These are phyloP conservation scores for Portunus trituberculatus DNA, from an alignment of 1,140 invertebrate species.

Conservation along the genomic window DNA sequence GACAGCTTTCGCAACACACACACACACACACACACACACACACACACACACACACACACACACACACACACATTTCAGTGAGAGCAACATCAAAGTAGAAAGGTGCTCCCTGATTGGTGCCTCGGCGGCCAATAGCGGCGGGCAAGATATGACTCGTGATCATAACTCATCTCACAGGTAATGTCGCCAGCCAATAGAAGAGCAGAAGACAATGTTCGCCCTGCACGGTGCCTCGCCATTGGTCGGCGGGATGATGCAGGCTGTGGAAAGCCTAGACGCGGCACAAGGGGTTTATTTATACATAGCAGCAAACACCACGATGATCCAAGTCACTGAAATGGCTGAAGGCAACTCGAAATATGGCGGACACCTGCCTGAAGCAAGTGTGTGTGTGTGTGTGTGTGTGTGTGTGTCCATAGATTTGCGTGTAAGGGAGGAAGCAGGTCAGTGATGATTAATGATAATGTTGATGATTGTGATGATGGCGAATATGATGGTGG, in stretches of 20 bases:
- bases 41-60: constrained; percentile 15
- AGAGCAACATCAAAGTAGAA: constrained; percentile 50
- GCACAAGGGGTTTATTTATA: constrained; percentile 22
- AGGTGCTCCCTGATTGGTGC: constrained; percentile 38
- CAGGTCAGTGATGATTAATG: neutral
- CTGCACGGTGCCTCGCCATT: neutral
- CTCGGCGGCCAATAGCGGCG: constrained; percentile 53
- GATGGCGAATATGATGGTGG: neutral
- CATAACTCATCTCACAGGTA: constrained; percentile 75
- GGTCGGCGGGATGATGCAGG: neutral
- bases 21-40: too few relatives aligned
- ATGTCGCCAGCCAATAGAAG: constrained; percentile 53
- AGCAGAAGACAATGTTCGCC: neutral
- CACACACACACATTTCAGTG: neutral
- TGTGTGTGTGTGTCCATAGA: too few relatives aligned
- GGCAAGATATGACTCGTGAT: constrained; percentile 66
- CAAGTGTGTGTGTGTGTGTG: neutral
- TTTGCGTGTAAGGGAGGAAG: neutral
- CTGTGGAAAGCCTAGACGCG: neutral
- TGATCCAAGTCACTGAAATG: neutral
- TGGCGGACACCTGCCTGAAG: neutral
- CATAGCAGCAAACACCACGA: neutral
- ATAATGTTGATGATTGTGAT: neutral
- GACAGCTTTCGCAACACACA: neutral
- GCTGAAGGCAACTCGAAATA: neutral